Evolutionary conservation across 2,888 invertebrate species (phyloP).

Genomic region (Chrysina gloriosa): DNA sequence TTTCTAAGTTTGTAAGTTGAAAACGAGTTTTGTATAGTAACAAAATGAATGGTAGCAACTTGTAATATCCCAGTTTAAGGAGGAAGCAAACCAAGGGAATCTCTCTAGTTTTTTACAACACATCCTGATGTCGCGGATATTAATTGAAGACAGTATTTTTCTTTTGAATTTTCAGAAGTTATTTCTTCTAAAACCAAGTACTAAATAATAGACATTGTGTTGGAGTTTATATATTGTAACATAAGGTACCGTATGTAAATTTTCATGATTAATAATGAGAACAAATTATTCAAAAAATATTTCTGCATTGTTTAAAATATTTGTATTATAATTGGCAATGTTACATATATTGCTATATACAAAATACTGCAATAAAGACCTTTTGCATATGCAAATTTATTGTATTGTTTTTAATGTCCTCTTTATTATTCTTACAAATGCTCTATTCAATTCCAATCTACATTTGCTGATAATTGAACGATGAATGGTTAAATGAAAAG

Average conservation of each 20-base stretch:
- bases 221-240: conserved; percentile 10
- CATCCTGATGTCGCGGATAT: background rate
- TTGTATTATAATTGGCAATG: conserved; percentile 25
- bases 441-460: too few species aligned
- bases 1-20: conserved; percentile 17
- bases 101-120: conserved; percentile 21
- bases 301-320: conserved; percentile 31
- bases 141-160: conserved; percentile 19
- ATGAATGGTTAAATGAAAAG: too few species aligned
- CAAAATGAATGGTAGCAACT: conserved; percentile 1
- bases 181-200: background rate
- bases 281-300: conserved; percentile 9
- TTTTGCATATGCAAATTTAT: conserved; percentile 28
- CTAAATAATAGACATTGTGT: background rate
- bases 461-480: too few species aligned
- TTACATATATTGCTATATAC: conserved; percentile 30
- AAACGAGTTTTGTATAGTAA: conserved; percentile 18
- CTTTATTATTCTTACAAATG: background rate
- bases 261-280: background rate
- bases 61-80: background rate
- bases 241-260: background rate
- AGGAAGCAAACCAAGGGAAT: background rate
- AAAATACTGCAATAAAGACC: conserved; percentile 23
- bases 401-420: background rate
- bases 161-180: conserved; percentile 8